Evolutionary conservation across 2,797 vertebrate species (phyloP).

Genomic region (Sphaeramia orbicularis): DNA sequence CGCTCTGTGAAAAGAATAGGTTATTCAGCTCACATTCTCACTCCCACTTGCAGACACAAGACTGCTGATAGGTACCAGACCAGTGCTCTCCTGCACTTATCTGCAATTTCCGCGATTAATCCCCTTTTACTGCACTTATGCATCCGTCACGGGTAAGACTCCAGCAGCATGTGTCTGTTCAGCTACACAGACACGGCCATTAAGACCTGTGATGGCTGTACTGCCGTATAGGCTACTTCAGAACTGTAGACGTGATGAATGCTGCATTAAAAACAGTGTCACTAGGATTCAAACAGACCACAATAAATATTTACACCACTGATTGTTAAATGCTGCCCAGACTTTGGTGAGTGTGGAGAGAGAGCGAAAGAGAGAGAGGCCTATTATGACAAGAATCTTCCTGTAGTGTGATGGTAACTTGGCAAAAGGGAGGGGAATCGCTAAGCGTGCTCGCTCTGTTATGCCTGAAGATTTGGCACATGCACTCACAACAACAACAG

Average conservation of each 20-base stretch:
- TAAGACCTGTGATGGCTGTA: constrained; percentile 39
- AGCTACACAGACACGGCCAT: constrained; percentile 52
- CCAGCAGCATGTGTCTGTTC: constrained; percentile 60
- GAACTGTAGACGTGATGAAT: constrained; percentile 48
- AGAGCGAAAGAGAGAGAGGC: constrained; percentile 22
- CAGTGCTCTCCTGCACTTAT: constrained; percentile 75
- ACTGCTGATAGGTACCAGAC: constrained; percentile 72
- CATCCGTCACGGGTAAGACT: constrained; percentile 68
- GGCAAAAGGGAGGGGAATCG: constrained; percentile 80
- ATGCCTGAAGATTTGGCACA: constrained; percentile 84
- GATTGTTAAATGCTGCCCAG: constrained; percentile 67
- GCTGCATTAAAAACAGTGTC: constrained; percentile 61
- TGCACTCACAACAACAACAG: constrained; percentile 86
- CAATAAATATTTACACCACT: constrained; percentile 76
- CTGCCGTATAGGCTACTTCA: constrained; percentile 29
- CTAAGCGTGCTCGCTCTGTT: constrained; percentile 81
- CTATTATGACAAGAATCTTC: constrained; percentile 79
- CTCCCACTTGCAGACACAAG: constrained; percentile 65
- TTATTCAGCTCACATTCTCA: constrained; percentile 59
- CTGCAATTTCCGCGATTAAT: constrained; percentile 79
- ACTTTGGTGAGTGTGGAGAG: constrained; percentile 25
- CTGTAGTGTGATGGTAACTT: constrained; percentile 81
- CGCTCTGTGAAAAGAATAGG: constrained; percentile 63
- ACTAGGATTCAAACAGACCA: constrained; percentile 65
- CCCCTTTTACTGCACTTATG: constrained; percentile 73